Evolutionary conservation across 2,888 invertebrate genomes (phyloP).

Genomic region (Aphodius granarius): DNA sequence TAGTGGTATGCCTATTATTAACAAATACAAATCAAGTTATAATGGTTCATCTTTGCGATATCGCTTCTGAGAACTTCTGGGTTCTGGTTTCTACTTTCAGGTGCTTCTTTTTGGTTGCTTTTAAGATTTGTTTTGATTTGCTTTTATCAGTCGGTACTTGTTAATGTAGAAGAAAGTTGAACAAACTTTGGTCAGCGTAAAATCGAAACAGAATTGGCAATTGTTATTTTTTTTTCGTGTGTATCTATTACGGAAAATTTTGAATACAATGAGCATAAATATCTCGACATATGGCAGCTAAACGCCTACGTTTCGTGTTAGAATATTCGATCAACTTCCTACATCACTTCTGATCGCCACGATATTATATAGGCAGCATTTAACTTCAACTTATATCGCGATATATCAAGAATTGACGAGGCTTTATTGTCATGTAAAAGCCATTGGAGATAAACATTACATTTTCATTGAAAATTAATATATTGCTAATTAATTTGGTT

Average conservation of each 20-base stretch:
- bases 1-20: not conserved
- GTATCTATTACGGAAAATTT: not conserved
- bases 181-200: not conserved
- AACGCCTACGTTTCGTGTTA: not conserved
- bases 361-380: not conserved
- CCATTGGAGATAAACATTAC: no score
- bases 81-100: not conserved
- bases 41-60: not conserved
- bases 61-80: not conserved
- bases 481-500: no score
- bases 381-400: no score
- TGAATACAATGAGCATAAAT: not conserved
- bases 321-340: not conserved
- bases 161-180: not conserved
- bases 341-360: not conserved
- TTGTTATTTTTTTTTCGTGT: not conserved
- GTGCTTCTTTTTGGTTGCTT: not conserved
- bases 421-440: no score
- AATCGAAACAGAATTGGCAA: not conserved
- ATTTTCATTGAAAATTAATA: no score
- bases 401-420: no score
- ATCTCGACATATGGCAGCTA: not conserved
- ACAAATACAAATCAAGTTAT: not conserved
- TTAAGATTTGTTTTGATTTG: not conserved
- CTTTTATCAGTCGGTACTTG: not conserved